Percentiles rank a stretch among this genome's conserved stretches.
phyloP scores from a whole-genome alignment of 1,140 invertebrate genomes.

The Harlomillsia oculata region DNA sequence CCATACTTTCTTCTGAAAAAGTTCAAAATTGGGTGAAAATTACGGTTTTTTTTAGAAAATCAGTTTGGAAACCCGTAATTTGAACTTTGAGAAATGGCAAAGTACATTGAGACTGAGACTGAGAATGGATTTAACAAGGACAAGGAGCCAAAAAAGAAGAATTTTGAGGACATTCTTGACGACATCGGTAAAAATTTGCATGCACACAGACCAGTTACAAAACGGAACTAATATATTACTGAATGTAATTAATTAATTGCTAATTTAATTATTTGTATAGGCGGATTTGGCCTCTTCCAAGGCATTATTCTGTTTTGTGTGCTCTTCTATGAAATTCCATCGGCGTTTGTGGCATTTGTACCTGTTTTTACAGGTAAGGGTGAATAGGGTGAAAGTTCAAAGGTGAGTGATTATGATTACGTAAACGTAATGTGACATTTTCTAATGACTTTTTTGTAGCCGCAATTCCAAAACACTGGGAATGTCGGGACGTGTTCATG shows the following conservation, averaged over 20 bases:
- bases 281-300: constrained; percentile 31
- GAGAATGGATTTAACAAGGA: too few species aligned
- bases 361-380: constrained; percentile 27
- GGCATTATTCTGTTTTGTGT: constrained; percentile 23
- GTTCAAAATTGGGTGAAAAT: too few species aligned
- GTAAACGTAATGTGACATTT: not conserved
- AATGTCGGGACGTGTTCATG: too few species aligned
- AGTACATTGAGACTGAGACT: too few species aligned
- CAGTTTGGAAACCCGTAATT: too few species aligned
- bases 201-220: not conserved
- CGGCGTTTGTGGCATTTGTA: constrained; percentile 27
- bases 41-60: too few species aligned
- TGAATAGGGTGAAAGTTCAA: not conserved
- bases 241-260: not conserved
- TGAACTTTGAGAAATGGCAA: too few species aligned
- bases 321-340: constrained; percentile 27
- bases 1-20: too few species aligned
- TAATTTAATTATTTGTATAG: constrained; percentile 1
- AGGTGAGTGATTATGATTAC: not conserved
- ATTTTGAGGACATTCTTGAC: constrained; percentile 31
- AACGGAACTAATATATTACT: not conserved
- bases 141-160: constrained; percentile 8
- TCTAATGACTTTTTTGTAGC: not conserved
- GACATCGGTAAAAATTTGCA: constrained; percentile 16
- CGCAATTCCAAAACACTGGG: not conserved